These are phyloP conservation scores for Pachypeltis micranthus DNA, from an alignment of 1,140 invertebrate species.

Conservation along the genomic window DNA sequence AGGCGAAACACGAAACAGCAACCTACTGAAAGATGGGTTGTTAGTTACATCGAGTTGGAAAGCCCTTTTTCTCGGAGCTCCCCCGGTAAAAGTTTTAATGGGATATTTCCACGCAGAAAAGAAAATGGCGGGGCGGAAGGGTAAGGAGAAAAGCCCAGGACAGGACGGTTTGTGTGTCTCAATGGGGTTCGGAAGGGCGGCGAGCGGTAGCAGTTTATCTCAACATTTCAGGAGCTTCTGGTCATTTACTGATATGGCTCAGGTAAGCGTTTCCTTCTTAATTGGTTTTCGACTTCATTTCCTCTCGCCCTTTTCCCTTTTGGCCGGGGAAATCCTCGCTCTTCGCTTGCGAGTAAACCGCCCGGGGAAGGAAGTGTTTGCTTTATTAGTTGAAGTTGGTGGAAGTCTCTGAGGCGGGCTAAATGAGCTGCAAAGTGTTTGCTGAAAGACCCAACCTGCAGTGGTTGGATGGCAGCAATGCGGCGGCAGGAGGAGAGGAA, in stretches of 20 bases:
- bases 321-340: too few species aligned
- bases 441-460: neutral
- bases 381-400: conserved; percentile 8
- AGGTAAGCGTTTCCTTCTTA: conserved; percentile 6
- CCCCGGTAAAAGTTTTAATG: too few species aligned
- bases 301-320: too few species aligned
- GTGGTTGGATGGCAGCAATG: too few species aligned
- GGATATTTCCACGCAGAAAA: neutral
- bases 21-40: too few species aligned
- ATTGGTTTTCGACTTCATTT: conserved; percentile 6
- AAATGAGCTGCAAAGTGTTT: conserved; percentile 8
- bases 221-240: neutral
- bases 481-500: too few species aligned
- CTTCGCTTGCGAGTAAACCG: too few species aligned
- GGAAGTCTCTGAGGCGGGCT: conserved; percentile 7
- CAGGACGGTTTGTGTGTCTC: neutral
- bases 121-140: too few species aligned
- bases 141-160: too few species aligned
- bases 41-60: too few species aligned
- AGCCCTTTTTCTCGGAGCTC: too few species aligned
- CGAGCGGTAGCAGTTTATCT: neutral
- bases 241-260: conserved; percentile 8
- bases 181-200: neutral
- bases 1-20: too few species aligned
- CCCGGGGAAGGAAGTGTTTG: neutral